These are phyloP conservation scores for Drosophila triauraria DNA, from an alignment of 1,140 invertebrate genomes.

Conservation along the genomic window DNA sequence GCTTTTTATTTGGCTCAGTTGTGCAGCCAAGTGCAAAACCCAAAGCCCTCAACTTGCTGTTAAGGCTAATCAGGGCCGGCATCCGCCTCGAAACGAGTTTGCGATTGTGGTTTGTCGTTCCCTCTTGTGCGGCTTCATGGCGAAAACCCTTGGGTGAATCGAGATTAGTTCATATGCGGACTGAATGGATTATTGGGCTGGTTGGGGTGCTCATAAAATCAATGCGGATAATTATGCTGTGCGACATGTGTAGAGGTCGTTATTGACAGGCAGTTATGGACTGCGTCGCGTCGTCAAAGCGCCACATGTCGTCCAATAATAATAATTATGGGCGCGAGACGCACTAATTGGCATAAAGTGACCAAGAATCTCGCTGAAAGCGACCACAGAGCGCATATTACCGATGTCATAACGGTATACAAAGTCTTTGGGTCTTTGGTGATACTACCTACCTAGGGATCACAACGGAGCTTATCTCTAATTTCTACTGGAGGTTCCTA, in stretches of 20 bases:
- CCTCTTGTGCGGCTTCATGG: constrained; percentile 6
- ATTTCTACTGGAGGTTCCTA: too few species aligned
- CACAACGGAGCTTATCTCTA: too few species aligned
- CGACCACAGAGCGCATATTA: not conserved
- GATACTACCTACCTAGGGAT: too few species aligned
- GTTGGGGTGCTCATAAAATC: not conserved
- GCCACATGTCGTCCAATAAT: constrained; percentile 3
- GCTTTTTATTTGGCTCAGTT: constrained; percentile 11
- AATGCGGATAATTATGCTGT: constrained; percentile 15
- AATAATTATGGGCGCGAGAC: constrained; percentile 4
- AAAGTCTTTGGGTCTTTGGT: too few species aligned
- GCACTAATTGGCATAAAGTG: constrained; percentile 9
- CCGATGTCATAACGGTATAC: not conserved
- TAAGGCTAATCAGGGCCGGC: constrained; percentile 17
- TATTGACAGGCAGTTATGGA: constrained; percentile 11
- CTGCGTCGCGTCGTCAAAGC: constrained; percentile 1
- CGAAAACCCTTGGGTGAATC: constrained; percentile 1
- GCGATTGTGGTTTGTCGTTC: constrained; percentile 14
- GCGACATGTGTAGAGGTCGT: constrained; percentile 14
- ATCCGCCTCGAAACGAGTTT: constrained; percentile 17
- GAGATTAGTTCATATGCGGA: constrained; percentile 12
- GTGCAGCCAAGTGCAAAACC: constrained; percentile 19
- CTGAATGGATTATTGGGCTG: not conserved
- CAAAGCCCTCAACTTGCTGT: constrained; percentile 13
- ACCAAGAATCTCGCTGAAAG: not conserved